Evolutionary conservation across 1,140 invertebrate genomes (phyloP).

Genomic region (Lasaia peninsularis): DNA sequence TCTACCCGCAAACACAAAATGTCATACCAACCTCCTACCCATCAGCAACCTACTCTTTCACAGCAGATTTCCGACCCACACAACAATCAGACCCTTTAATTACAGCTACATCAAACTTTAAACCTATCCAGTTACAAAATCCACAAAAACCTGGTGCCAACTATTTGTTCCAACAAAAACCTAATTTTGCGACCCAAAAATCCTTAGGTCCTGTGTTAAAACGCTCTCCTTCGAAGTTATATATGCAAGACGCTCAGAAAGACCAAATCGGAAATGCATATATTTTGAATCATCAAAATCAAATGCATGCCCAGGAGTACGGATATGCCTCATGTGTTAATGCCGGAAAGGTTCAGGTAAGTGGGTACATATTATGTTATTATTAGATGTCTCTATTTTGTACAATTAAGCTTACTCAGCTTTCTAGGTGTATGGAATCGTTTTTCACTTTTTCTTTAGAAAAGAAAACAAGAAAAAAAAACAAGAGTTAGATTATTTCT

Average conservation of each 20-base stretch:
- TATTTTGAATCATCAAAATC: slow-evolving; percentile 53
- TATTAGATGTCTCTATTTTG: not conserved
- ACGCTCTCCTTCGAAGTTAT: slow-evolving; percentile 54
- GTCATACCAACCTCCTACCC: slow-evolving; percentile 80
- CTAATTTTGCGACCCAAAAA: slow-evolving; percentile 48
- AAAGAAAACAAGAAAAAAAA: too few relatives aligned
- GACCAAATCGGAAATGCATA: slow-evolving; percentile 52
- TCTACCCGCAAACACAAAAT: slow-evolving; percentile 79
- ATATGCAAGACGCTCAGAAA: slow-evolving; percentile 49
- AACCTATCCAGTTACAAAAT: slow-evolving; percentile 61
- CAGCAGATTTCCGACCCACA: slow-evolving; percentile 85
- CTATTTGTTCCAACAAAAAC: slow-evolving; percentile 62
- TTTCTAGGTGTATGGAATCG: too few relatives aligned
- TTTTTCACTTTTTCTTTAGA: too few relatives aligned
- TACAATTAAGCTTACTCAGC: too few relatives aligned
- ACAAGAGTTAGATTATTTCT: too few relatives aligned
- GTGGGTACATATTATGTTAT: too few relatives aligned
- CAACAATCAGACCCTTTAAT: slow-evolving; percentile 73
- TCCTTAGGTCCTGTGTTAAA: slow-evolving; percentile 43
- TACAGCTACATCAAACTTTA: slow-evolving; percentile 70
- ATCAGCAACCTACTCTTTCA: slow-evolving; percentile 86
- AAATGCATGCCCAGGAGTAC: slow-evolving; percentile 60
- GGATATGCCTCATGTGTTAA: slow-evolving; percentile 57
- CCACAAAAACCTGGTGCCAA: slow-evolving; percentile 58
- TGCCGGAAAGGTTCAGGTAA: slow-evolving; percentile 61